These are phyloP conservation scores for Nothoprocta pentlandii DNA, from an alignment of 2,113 vertebrate species.

Conservation along the genomic window DNA sequence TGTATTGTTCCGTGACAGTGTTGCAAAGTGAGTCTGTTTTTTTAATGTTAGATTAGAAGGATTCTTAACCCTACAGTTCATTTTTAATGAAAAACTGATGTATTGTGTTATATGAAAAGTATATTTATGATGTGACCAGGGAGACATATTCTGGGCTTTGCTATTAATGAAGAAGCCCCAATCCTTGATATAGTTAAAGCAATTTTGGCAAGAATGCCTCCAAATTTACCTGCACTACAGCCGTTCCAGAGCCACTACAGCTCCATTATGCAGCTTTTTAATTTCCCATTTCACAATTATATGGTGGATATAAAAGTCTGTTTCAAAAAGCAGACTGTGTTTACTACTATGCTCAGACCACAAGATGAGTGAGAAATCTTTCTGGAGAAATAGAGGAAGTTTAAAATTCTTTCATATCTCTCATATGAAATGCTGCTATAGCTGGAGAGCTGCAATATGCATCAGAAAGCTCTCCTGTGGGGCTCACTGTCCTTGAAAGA, in stretches of 20 bases:
- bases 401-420: not conserved
- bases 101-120: not conserved
- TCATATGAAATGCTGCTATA: not conserved
- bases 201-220: not conserved
- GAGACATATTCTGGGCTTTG: not conserved
- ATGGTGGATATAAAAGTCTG: not conserved
- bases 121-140: not conserved
- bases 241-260: not conserved
- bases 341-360: not conserved
- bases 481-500: not conserved
- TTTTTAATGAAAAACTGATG: not conserved
- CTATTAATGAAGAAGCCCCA: not conserved
- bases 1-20: no score
- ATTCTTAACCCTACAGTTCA: not conserved
- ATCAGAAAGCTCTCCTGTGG: not conserved
- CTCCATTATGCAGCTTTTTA: no score
- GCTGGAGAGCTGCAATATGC: not conserved
- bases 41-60: not conserved
- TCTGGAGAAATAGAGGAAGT: not conserved
- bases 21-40: not conserved
- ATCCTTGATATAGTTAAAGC: not conserved
- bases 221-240: not conserved
- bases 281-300: not conserved
- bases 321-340: not conserved
- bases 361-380: not conserved